Percentiles rank a stretch among this genome's conserved stretches.
phyloP scores from a whole-genome alignment of 2,113 vertebrate genomes.

The Hypomesus transpacificus region DNA sequence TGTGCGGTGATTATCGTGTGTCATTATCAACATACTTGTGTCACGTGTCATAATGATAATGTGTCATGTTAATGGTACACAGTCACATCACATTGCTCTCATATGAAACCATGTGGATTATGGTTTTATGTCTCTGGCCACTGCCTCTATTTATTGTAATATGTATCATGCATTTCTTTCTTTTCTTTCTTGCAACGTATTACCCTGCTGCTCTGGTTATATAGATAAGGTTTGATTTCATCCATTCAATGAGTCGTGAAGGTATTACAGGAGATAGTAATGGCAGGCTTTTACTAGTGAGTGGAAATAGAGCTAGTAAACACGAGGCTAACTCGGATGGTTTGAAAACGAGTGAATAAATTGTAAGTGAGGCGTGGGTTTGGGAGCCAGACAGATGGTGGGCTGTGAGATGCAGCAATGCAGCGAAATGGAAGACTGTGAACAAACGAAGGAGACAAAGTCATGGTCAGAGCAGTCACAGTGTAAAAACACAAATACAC shows the following conservation, averaged over 20 bases:
- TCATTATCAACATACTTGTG: slow-evolving; percentile 33
- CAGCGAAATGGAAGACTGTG: background rate
- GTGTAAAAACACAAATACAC: slow-evolving; percentile 5
- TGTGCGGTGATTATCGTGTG: slow-evolving; percentile 31
- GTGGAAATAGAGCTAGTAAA: too few species aligned
- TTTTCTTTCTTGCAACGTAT: too few species aligned
- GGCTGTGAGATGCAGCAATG: background rate
- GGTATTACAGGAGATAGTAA: too few species aligned
- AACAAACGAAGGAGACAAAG: background rate
- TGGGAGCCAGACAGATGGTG: slow-evolving; percentile 20
- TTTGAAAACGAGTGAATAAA: too few species aligned
- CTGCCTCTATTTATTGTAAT: background rate
- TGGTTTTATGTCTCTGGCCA: background rate
- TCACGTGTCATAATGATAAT: background rate
- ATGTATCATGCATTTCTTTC: too few species aligned
- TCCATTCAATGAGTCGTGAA: too few species aligned
- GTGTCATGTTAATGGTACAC: slow-evolving; percentile 27
- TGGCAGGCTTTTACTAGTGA: too few species aligned
- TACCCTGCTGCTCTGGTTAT: too few species aligned
- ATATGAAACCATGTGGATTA: background rate
- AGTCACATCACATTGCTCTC: background rate
- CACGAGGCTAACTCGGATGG: too few species aligned
- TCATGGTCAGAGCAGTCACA: background rate
- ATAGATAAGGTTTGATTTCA: too few species aligned
- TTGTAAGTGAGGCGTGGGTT: slow-evolving; percentile 13